A percentile compares a stretch with the other conserved stretches of the same genome.
These are phyloP conservation scores for Barypeithes pellucidus DNA, from an alignment of 2,888 invertebrate species.

Conservation along the genomic window DNA sequence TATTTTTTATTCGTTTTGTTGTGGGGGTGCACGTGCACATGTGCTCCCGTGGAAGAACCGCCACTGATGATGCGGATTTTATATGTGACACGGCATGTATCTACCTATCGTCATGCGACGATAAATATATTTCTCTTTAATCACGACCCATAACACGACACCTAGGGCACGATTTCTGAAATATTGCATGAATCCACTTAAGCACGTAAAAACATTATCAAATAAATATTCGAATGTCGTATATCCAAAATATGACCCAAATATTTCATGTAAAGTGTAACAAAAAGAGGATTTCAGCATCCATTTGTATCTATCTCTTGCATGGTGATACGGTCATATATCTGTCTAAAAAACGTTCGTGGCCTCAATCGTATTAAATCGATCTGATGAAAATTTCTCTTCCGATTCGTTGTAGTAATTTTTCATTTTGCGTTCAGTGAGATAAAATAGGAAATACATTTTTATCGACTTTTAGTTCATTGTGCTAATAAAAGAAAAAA, in stretches of 20 bases:
- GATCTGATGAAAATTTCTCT: conserved; percentile 41
- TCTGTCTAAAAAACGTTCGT: conserved; percentile 46
- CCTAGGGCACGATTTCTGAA: too few relatives aligned
- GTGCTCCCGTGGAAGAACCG: too few relatives aligned
- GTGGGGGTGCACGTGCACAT: too few relatives aligned
- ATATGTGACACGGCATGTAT: too few relatives aligned
- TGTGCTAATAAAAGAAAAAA: conserved; percentile 29
- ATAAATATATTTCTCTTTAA: too few relatives aligned
- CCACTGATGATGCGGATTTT: too few relatives aligned
- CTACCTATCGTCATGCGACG: too few relatives aligned
- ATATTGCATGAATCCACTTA: too few relatives aligned
- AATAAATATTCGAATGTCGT: conserved; percentile 32
- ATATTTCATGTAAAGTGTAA: conserved; percentile 48
- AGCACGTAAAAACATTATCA: conserved; percentile 19
- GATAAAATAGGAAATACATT: conserved; percentile 15
- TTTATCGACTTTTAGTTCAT: conserved; percentile 14
- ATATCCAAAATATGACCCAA: conserved; percentile 35
- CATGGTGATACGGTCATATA: conserved; percentile 50
- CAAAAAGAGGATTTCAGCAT: conserved; percentile 40
- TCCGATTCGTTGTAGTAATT: conserved; percentile 44
- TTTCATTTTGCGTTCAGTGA: conserved; percentile 32
- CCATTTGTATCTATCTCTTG: conserved; percentile 52
- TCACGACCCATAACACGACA: too few relatives aligned
- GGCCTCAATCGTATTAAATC: conserved; percentile 51
- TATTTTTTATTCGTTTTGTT: too few relatives aligned